A percentile compares a stretch with the other conserved stretches of the same genome.
Evolutionary conservation across 2,113 vertebrate species (phyloP).

Genomic region (Oryctolagus cuniculus): DNA sequence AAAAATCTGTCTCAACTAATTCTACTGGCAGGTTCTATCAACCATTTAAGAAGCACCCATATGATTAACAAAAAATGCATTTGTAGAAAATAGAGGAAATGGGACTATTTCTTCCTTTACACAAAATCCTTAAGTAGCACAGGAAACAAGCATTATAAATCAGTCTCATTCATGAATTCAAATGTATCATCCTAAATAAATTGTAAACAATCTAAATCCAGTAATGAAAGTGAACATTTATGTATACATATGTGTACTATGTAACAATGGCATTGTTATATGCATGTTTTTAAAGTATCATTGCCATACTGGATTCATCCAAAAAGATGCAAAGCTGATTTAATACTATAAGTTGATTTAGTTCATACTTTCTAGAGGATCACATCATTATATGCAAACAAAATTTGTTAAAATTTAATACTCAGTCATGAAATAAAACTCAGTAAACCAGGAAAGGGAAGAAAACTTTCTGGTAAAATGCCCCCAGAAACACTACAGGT

Average conservation of each 20-base stretch:
- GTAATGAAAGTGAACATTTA: neutral
- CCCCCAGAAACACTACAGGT: neutral
- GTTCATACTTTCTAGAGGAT: neutral
- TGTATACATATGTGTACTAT: neutral
- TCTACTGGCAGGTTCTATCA: neutral
- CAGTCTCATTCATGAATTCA: neutral
- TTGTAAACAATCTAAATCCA: neutral
- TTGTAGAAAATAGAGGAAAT: neutral
- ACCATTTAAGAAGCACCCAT: neutral
- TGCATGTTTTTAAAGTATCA: neutral
- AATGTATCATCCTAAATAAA: neutral
- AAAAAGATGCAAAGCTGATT: neutral
- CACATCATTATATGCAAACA: neutral
- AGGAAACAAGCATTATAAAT: neutral
- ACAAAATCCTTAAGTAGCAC: neutral
- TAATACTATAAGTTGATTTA: slow-evolving; percentile 32
- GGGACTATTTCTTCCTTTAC: no score
- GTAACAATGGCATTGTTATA: neutral
- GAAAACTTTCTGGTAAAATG: neutral
- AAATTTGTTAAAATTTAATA: neutral
- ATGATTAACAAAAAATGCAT: neutral
- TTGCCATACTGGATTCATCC: neutral
- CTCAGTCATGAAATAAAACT: neutral
- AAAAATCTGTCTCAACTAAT: neutral
- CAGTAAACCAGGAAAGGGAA: neutral